These are phyloP conservation scores for Gadopsis marmoratus DNA, from an alignment of 2,797 vertebrate genomes.

Conservation along the genomic window DNA sequence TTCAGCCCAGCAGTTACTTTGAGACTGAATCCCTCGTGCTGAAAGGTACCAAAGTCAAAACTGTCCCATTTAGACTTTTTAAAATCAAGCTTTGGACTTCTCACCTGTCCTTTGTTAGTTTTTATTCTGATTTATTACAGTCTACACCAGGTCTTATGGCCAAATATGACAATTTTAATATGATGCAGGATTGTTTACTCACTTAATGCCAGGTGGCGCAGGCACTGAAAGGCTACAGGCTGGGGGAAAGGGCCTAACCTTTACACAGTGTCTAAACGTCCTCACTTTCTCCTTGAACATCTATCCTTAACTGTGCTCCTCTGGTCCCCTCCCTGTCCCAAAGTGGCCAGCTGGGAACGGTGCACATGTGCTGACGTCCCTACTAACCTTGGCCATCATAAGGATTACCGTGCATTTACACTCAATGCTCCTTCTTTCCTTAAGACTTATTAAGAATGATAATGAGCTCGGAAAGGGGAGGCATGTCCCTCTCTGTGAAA, in stretches of 20 bases:
- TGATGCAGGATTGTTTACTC: constrained; percentile 64
- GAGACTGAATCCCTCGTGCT: constrained; percentile 34
- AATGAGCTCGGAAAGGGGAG: constrained; percentile 98
- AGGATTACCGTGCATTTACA: constrained; percentile 99
- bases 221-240: constrained; percentile 61
- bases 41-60: constrained; percentile 46
- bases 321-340: constrained; percentile 76
- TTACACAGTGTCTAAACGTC: constrained; percentile 66
- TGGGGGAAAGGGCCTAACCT: constrained; percentile 73
- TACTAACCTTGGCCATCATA: constrained; percentile 98
- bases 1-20: constrained; percentile 64
- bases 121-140: constrained; percentile 16
- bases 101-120: constrained; percentile 32
- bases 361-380: constrained; percentile 92
- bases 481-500: constrained; percentile 89
- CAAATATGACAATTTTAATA: constrained; percentile 51
- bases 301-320: constrained; percentile 77
- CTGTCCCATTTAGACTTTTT: constrained; percentile 40
- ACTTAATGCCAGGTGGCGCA: constrained; percentile 72
- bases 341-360: constrained; percentile 81
- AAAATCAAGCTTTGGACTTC: constrained; percentile 27
- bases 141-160: not conserved
- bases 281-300: constrained; percentile 81
- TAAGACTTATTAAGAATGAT: constrained; percentile 99
- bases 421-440: constrained; percentile 98